phyloP scores from a whole-genome alignment of 2,113 vertebrate species.

The Numida meleagris region DNA sequence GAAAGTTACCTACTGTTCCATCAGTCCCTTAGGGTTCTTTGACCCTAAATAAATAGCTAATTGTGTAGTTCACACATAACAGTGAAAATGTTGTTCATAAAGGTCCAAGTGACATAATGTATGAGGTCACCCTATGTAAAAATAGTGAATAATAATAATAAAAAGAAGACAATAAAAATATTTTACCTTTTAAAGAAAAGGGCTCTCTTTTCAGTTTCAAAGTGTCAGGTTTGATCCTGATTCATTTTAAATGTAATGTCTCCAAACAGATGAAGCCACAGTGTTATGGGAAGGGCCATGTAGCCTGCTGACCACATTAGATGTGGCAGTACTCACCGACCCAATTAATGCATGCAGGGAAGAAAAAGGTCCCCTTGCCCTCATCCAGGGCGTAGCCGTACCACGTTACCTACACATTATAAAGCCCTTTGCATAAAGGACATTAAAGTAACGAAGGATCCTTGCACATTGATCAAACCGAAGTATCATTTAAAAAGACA shows the following conservation, averaged over 20 bases:
- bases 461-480: slow-evolving; percentile 44
- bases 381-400: not conserved
- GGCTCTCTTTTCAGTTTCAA: not conserved
- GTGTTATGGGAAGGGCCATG: not conserved
- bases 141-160: not conserved
- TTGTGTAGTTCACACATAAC: not conserved
- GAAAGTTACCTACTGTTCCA: not conserved
- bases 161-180: not conserved
- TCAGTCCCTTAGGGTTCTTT: not conserved
- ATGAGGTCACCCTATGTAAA: not conserved
- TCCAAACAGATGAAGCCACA: not conserved
- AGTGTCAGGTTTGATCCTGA: not conserved
- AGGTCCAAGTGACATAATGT: not conserved
- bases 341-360: not conserved
- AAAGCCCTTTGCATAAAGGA: not conserved
- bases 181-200: not conserved
- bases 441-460: slow-evolving; percentile 38
- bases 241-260: not conserved
- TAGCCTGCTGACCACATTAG: not conserved
- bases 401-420: not conserved
- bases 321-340: not conserved
- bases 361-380: not conserved
- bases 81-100: not conserved
- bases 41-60: not conserved
- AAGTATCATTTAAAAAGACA: slow-evolving; percentile 52